phyloP scores from a whole-genome alignment of 2,113 vertebrate species.

The Prochilodus magdalenae region DNA sequence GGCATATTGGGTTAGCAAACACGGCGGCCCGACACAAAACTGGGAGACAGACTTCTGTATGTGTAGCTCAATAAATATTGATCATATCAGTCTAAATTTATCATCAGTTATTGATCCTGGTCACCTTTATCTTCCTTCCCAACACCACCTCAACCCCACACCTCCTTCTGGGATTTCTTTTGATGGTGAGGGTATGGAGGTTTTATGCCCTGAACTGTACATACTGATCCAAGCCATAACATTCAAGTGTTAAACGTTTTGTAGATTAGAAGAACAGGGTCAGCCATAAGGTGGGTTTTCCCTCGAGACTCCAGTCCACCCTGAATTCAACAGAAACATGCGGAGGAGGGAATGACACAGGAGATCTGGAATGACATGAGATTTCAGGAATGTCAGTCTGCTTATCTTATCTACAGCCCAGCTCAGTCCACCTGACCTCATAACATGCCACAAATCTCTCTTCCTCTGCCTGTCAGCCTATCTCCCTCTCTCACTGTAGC shows the following conservation, averaged over 20 bases:
- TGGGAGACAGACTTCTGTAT: no score
- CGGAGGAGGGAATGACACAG: constrained; percentile 5
- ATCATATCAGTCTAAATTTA: no score
- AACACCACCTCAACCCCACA: no score
- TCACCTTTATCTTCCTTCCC: no score
- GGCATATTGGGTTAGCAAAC: no score
- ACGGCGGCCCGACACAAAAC: no score
- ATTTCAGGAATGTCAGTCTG: constrained; percentile 31
- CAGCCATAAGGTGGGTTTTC: neutral
- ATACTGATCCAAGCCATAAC: neutral
- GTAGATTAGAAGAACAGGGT: neutral
- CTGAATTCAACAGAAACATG: constrained; percentile 61
- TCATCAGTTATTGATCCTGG: no score
- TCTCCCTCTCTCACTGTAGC: constrained; percentile 18
- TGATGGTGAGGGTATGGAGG: no score
- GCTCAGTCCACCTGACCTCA: constrained; percentile 45
- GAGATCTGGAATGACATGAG: constrained; percentile 21
- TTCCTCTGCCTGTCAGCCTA: neutral
- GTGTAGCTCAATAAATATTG: no score
- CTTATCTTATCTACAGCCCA: constrained; percentile 61
- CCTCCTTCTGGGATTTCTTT: no score
- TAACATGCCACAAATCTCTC: constrained; percentile 8
- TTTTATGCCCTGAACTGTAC: no score
- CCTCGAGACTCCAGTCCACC: neutral
- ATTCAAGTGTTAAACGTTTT: neutral